Evolutionary conservation across 1,140 invertebrate genomes (phyloP).

Genomic region (Penaeus chinensis): DNA sequence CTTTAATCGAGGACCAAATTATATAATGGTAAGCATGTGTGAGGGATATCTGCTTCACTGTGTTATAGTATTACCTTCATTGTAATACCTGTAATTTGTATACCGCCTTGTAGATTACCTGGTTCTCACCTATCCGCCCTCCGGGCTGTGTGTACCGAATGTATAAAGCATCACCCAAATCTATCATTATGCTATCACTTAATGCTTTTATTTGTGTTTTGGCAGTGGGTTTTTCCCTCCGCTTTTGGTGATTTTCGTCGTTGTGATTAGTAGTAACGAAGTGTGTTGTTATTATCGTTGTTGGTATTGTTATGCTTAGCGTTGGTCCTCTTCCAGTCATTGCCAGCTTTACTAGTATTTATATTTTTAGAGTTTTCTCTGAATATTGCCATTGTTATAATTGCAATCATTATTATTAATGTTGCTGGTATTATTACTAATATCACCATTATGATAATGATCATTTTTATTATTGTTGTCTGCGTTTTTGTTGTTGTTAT

Average conservation of each 20-base stretch:
- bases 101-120: neutral
- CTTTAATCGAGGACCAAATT: no score
- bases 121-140: neutral
- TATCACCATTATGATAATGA: neutral
- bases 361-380: neutral
- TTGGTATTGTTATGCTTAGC: constrained; percentile 22
- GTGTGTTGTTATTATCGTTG: neutral
- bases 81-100: constrained; percentile 36
- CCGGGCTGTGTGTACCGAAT: neutral
- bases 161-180: no score
- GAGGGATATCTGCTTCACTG: constrained; percentile 18
- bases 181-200: constrained; percentile 5
- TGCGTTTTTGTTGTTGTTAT: neutral
- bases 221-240: no score
- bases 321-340: constrained; percentile 6
- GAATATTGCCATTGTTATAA: neutral
- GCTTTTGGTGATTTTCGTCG: neutral
- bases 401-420: neutral
- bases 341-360: neutral
- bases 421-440: neutral
- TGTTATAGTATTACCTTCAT: neutral
- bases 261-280: neutral
- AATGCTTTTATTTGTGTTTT: neutral
- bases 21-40: constrained; percentile 14
- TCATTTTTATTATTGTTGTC: neutral